Conservation (phyloP, 64 coral and sea anemone species). For the Orbicella faveolata region DNA sequence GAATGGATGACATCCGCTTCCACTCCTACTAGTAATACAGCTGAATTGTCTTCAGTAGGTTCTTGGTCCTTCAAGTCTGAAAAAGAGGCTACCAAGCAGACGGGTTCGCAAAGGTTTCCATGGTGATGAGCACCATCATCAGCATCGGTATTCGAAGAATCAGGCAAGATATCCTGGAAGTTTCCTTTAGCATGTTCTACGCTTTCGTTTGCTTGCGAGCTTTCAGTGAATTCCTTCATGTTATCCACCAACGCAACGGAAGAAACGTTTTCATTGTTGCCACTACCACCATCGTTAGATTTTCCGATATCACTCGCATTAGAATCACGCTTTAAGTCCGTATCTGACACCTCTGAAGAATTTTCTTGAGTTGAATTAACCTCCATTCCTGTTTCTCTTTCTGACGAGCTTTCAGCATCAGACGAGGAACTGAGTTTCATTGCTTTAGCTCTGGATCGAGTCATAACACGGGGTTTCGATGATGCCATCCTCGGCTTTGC, state of each 20-base stretch:
- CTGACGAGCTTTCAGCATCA: not conserved
- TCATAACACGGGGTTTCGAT: slow-evolving; percentile 23
- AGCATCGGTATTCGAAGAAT: not conserved
- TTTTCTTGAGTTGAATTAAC: not conserved
- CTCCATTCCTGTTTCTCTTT: slow-evolving; percentile 3
- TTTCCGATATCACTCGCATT: not conserved
- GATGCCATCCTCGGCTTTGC: not conserved
- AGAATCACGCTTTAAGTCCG: not conserved
- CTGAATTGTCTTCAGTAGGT: not conserved
- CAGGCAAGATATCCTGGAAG: not conserved
- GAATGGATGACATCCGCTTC: not conserved
- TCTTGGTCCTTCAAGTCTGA: not conserved
- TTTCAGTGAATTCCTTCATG: not conserved
- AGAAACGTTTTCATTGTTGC: not conserved
- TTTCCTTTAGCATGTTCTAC: not conserved
- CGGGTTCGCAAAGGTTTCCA: not conserved
- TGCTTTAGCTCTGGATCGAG: slow-evolving; percentile 25
- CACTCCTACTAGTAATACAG: not conserved
- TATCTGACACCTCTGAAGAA: not conserved
- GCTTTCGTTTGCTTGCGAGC: not conserved
- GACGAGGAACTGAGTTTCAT: slow-evolving; percentile 3
- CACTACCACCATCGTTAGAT: not conserved
- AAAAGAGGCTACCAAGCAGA: not conserved
- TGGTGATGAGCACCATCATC: not conserved
- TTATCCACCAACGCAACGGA: not conserved